Evolutionary conservation across 1,140 invertebrate species (phyloP).

Genomic region (Drosophila parvula): DNA sequence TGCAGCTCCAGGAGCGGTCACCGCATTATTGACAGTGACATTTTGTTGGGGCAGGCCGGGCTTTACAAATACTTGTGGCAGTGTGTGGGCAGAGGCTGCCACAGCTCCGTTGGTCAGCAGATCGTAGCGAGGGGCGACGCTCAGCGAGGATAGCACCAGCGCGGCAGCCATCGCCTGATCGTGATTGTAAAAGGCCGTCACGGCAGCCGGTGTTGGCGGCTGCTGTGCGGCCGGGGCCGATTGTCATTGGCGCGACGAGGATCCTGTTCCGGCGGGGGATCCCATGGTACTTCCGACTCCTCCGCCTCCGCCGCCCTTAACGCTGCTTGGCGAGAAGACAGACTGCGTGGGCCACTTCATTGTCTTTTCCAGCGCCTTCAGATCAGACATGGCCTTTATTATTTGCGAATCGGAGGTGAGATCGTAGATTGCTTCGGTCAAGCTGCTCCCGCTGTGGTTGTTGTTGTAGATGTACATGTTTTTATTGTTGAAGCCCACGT

Average conservation of each 20-base stretch:
- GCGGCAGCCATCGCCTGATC: conserved; percentile 76
- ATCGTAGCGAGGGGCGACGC: conserved; percentile 62
- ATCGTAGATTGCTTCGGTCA: conserved; percentile 40
- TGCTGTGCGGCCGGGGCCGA: conserved; percentile 61
- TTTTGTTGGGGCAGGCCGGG: conserved; percentile 60
- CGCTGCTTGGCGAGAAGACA: conserved; percentile 13
- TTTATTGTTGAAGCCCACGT: conserved; percentile 48
- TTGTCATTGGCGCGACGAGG: conserved; percentile 71
- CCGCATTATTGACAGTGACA: conserved; percentile 24
- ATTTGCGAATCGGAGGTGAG: conserved; percentile 48
- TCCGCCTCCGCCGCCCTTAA: conserved; percentile 29
- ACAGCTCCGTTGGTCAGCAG: conserved; percentile 45
- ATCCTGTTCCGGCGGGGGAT: conserved; percentile 26
- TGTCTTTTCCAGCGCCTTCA: conserved; percentile 56
- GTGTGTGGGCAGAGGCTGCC: conserved; percentile 53
- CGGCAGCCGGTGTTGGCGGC: conserved; percentile 51
- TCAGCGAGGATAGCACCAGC: conserved; percentile 75
- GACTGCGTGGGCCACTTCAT: conserved; percentile 47
- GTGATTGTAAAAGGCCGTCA: conserved; percentile 79
- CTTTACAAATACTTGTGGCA: conserved; percentile 83
- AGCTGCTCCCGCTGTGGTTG: conserved; percentile 18
- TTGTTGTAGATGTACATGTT: conserved; percentile 66
- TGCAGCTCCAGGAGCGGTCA: conserved; percentile 26
- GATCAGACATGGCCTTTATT: conserved; percentile 50
- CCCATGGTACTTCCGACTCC: conserved; percentile 3